Conservation (phyloP, 2,888 invertebrate species). For the Macroteleia sp. region DNA sequence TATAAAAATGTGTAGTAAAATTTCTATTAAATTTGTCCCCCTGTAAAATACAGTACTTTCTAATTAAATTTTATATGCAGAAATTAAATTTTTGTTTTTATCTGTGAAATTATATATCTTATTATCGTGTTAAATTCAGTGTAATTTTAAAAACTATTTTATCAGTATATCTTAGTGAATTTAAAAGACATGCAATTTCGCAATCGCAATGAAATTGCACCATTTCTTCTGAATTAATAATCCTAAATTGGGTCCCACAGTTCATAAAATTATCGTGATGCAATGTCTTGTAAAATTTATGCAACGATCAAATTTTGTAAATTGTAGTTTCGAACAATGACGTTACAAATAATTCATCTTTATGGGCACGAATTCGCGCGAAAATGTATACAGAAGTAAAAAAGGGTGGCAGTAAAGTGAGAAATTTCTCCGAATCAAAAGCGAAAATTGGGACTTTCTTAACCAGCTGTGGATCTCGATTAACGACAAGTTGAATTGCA, state of each 20-base stretch:
- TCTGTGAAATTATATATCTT: too few relatives aligned
- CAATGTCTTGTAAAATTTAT: slow-evolving; percentile 1
- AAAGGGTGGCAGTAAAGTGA: slow-evolving; percentile 17
- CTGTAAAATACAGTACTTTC: too few relatives aligned
- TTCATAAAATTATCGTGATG: too few relatives aligned
- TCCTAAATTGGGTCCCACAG: neutral
- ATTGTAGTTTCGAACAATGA: slow-evolving; percentile 10
- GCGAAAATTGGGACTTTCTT: slow-evolving; percentile 46
- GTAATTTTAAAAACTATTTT: too few relatives aligned
- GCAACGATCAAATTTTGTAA: slow-evolving; percentile 9
- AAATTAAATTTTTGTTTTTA: too few relatives aligned
- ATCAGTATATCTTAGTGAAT: too few relatives aligned
- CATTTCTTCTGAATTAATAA: neutral
- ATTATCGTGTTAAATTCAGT: too few relatives aligned
- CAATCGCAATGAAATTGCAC: neutral
- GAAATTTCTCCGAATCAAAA: slow-evolving; percentile 53
- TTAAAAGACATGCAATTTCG: neutral
- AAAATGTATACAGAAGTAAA: slow-evolving; percentile 2
- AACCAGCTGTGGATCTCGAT: slow-evolving; percentile 22
- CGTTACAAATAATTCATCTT: slow-evolving; percentile 21
- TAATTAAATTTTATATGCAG: too few relatives aligned
- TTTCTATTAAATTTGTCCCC: too few relatives aligned
- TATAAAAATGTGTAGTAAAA: too few relatives aligned
- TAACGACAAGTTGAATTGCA: slow-evolving; percentile 41
- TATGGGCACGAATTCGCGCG: neutral